Percentiles rank a stretch among this genome's conserved stretches.
phyloP scores from a whole-genome alignment of 2,797 vertebrate genomes.

The Microhierax caerulescens region DNA sequence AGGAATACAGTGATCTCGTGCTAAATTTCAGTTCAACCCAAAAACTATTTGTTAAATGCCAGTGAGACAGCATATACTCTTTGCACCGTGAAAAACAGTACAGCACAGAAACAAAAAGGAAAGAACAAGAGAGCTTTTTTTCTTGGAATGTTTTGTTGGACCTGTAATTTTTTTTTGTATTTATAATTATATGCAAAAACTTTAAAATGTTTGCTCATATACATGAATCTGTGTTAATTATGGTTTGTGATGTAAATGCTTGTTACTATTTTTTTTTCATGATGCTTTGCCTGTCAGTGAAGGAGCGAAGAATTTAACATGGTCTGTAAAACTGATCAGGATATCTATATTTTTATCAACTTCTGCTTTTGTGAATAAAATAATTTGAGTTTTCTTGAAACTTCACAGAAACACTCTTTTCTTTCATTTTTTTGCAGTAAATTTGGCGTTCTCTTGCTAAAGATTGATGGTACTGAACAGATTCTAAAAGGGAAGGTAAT shows the following conservation, averaged over 20 bases:
- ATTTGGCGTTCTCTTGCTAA: background rate
- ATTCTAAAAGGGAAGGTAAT: background rate
- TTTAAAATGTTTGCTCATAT: slow-evolving; percentile 14
- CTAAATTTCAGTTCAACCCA: background rate
- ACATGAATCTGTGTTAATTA: slow-evolving; percentile 27
- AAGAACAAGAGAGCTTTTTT: background rate
- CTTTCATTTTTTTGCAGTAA: background rate
- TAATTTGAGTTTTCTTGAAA: slow-evolving; percentile 59
- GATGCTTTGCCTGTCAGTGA: slow-evolving; percentile 48
- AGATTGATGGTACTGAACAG: background rate
- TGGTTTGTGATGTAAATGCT: slow-evolving; percentile 53
- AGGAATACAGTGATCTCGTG: background rate
- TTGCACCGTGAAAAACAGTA: background rate
- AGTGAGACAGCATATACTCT: background rate
- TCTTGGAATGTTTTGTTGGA: background rate
- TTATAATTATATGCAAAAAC: slow-evolving; percentile 32
- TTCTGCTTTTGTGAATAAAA: slow-evolving; percentile 68
- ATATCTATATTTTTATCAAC: slow-evolving; percentile 65
- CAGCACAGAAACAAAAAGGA: background rate
- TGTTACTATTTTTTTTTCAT: slow-evolving; percentile 12
- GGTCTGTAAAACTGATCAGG: slow-evolving; percentile 56
- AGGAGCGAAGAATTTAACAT: background rate
- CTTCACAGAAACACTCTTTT: background rate
- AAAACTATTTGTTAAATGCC: background rate
- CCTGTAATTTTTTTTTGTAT: slow-evolving; percentile 4